Evolutionary conservation across 2,888 invertebrate genomes (phyloP).

Genomic region (Reticulitermes lucifugus): DNA sequence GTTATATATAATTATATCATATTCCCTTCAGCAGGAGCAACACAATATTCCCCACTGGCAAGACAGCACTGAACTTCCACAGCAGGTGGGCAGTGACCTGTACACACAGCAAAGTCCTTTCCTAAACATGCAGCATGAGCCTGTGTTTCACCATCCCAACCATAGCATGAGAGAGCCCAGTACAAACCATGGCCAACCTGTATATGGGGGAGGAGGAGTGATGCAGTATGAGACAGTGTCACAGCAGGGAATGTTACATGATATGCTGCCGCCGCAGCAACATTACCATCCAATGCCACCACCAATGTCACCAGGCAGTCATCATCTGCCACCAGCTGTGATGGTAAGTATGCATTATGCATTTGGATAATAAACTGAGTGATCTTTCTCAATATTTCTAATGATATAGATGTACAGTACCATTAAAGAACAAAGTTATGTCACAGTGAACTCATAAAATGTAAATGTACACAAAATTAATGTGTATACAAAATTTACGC

Average conservation of each 20-base stretch:
- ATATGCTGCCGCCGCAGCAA: slow-evolving; percentile 18
- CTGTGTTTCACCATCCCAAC: slow-evolving; percentile 18
- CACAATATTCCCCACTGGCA: slow-evolving; percentile 9
- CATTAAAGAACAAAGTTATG: too few species aligned
- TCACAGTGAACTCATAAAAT: too few species aligned
- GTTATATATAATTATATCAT: too few species aligned
- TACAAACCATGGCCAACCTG: not conserved
- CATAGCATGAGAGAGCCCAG: slow-evolving; percentile 5
- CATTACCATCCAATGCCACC: slow-evolving; percentile 17
- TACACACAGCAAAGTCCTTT: not conserved
- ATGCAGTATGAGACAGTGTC: not conserved
- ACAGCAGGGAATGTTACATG: slow-evolving; percentile 3
- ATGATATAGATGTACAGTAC: too few species aligned
- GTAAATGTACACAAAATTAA: too few species aligned
- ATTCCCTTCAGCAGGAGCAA: not conserved
- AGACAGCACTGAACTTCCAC: not conserved
- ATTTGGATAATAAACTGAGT: too few species aligned
- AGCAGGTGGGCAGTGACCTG: slow-evolving; percentile 3
- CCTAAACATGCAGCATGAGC: not conserved
- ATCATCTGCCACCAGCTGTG: slow-evolving; percentile 14
- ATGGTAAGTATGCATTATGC: not conserved
- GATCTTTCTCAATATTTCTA: too few species aligned
- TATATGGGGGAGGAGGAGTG: slow-evolving; percentile 13
- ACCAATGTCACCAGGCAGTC: slow-evolving; percentile 1
- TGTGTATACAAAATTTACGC: too few species aligned